These are phyloP conservation scores for Microctonus aethiopoides DNA, from an alignment of 2,888 invertebrate genomes.

Conservation along the genomic window DNA sequence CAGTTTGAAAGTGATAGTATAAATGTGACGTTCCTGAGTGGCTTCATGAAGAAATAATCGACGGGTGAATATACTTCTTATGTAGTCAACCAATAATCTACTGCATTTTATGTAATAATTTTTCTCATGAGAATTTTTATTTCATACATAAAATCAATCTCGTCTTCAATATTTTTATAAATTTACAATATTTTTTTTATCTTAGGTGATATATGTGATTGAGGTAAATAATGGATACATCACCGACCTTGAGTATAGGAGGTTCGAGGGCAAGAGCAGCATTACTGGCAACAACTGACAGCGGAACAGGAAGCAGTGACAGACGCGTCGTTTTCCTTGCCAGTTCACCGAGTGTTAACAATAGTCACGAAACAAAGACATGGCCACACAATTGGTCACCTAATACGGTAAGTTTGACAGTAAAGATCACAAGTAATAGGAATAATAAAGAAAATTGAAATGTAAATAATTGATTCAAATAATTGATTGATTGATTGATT, in stretches of 20 bases:
- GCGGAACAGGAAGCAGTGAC: slow-evolving; percentile 60
- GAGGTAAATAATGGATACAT: slow-evolving; percentile 59
- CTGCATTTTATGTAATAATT: no score
- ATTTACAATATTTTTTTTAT: not conserved
- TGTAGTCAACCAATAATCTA: no score
- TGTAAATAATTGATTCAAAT: no score
- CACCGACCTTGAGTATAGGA: slow-evolving; percentile 61
- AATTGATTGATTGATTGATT: no score
- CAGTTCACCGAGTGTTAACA: slow-evolving; percentile 48
- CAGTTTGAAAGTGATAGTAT: not conserved
- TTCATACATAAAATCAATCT: no score
- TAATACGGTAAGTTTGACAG: slow-evolving; percentile 55
- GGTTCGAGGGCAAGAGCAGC: slow-evolving; percentile 63
- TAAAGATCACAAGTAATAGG: no score
- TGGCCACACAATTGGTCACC: slow-evolving; percentile 66
- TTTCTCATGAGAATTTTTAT: no score
- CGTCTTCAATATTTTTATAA: no score
- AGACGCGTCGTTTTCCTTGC: slow-evolving; percentile 65
- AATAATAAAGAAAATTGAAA: no score
- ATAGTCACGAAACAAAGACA: slow-evolving; percentile 60
- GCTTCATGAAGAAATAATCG: not conserved
- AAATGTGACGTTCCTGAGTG: not conserved
- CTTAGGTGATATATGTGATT: slow-evolving; percentile 12
- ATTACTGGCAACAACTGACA: slow-evolving; percentile 57
- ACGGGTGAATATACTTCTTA: not conserved